phyloP scores from a whole-genome alignment of 2,113 vertebrate species.

The Atrichornis clamosus region DNA sequence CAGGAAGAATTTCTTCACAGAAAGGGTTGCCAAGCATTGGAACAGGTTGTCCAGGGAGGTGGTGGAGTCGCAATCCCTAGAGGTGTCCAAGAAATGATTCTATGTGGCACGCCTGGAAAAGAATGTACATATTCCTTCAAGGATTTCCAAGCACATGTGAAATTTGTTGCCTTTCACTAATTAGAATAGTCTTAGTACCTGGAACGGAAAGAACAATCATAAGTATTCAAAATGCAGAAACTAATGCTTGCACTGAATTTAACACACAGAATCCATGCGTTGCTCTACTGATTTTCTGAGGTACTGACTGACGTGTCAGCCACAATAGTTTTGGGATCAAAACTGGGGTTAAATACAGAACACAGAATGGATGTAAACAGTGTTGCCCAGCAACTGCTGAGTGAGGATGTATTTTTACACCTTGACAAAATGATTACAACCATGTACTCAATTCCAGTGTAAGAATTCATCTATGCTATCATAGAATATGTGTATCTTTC shows the following conservation, averaged over 20 bases:
- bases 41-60: not conserved
- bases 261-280: not conserved
- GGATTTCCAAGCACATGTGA: not conserved
- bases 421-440: conserved; percentile 12
- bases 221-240: not conserved
- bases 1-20: not conserved
- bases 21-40: not conserved
- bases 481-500: not conserved
- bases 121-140: not conserved
- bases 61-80: not conserved
- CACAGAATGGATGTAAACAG: not conserved
- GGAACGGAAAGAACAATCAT: not conserved
- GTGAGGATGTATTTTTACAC: conserved; percentile 12
- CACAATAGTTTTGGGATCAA: not conserved
- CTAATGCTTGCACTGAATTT: not conserved
- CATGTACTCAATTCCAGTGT: not conserved
- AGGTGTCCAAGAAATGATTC: not conserved
- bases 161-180: not conserved
- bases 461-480: not conserved
- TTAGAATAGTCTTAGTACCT: not conserved
- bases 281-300: not conserved
- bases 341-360: not conserved
- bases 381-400: conserved; percentile 22
- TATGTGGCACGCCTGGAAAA: not conserved
- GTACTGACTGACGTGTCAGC: not conserved